Evolutionary conservation across 1,140 invertebrate genomes (phyloP), one percentile per base, ranked within the genome.

Genomic region (Aporrectodea caliginosa): DNA sequence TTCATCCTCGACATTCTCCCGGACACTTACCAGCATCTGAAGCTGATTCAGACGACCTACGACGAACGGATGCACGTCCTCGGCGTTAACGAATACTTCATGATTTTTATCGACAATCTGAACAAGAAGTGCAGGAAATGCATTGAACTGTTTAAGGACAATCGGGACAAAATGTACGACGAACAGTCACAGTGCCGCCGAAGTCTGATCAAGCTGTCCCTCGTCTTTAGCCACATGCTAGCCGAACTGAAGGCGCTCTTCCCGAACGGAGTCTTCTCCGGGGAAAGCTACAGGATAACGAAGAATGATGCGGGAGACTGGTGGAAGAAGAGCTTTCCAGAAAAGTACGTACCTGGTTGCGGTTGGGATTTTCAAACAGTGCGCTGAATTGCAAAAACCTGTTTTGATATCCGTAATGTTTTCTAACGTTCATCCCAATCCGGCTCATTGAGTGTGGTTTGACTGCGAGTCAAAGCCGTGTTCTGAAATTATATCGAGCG

Each of bases 171-270:
- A 88, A 98, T 99, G 94, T 99, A 98, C 89, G 97, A 99, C 85
- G 97, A 99, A 88, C 93, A 93, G 80, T 98, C 96, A 0, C 94
- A 96, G 85, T 98, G 95, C 85, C 90, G 98, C 82, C 90, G 97
- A 82, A 98, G 98, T 89, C 89, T 99, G 82, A 99, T 96, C 30
- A 99, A 99, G 91, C 91, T 99, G 34, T 98, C 96, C 89, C 91
- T 99, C 82, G 96, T 99, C 75, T 99, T 99, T 90, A 99, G 96
- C 87, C 98, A 99, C 91, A 99, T 99, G 97, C 90, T 99, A 80
- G 96, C 95, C 87, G 98, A 99, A 90, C 89, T 99, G 35, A 98
- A 98, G 89, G 97, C 98, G 29, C 93, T 99, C 82, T 99, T 98
- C 89, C 97, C 97, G 0, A 88, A 94, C 88, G 96, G 97, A 32